These are phyloP conservation scores for Mimas tiliae DNA, from an alignment of 2,888 invertebrate genomes.

Conservation along the genomic window DNA sequence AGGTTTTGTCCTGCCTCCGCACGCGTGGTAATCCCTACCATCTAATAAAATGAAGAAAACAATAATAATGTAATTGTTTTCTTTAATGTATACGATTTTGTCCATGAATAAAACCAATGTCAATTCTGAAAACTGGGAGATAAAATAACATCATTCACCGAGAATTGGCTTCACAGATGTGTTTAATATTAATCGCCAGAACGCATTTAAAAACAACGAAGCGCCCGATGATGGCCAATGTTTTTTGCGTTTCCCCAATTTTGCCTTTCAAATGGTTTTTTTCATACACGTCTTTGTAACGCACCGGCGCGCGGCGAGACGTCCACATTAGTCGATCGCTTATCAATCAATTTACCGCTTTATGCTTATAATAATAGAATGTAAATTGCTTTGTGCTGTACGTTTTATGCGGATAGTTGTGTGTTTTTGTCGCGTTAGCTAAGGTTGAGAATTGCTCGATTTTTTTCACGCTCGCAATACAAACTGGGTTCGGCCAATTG, in stretches of 20 bases:
- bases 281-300: slow-evolving; percentile 53
- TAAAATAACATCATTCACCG: neutral
- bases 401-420: slow-evolving; percentile 33
- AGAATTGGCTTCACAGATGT: slow-evolving; percentile 16
- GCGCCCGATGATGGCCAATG: slow-evolving; percentile 27
- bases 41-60: no score
- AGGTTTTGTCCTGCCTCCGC: no score
- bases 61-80: no score
- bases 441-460: slow-evolving; percentile 54
- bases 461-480: slow-evolving; percentile 46
- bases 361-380: slow-evolving; percentile 41
- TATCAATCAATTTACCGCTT: neutral
- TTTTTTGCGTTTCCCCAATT: slow-evolving; percentile 46
- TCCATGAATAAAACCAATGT: neutral
- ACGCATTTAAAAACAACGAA: slow-evolving; percentile 26
- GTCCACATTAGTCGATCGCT: slow-evolving; percentile 34
- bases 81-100: neutral
- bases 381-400: slow-evolving; percentile 43
- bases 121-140: neutral
- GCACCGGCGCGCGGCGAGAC: slow-evolving; percentile 47
- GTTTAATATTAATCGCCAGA: slow-evolving; percentile 26
- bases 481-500: slow-evolving; percentile 59
- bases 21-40: no score
- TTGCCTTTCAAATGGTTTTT: slow-evolving; percentile 50
- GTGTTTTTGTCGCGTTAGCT: slow-evolving; percentile 41